These are phyloP conservation scores for Agapornis canus DNA, from an alignment of 2,797 vertebrate genomes.

Conservation along the genomic window DNA sequence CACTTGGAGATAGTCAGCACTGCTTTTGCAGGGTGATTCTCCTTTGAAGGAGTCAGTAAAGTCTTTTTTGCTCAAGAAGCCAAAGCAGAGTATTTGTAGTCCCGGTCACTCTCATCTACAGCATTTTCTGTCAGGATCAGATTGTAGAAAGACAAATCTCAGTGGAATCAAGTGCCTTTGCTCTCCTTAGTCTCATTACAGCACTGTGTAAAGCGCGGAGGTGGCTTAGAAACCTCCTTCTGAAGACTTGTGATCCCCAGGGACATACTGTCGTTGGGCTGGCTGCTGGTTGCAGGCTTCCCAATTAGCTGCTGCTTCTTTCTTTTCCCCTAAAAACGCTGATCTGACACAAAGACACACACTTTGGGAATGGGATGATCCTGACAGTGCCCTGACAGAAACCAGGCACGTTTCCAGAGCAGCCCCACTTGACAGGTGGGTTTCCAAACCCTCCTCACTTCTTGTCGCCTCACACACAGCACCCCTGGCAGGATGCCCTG, in stretches of 20 bases:
- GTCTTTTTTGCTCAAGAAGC: neutral
- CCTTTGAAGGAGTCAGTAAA: neutral
- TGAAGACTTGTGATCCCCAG: neutral
- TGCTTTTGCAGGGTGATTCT: neutral
- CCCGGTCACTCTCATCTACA: neutral
- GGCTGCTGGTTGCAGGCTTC: neutral
- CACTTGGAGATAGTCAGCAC: neutral
- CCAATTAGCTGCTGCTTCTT: neutral
- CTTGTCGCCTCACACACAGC: neutral
- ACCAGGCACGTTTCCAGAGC: slow-evolving; percentile 22
- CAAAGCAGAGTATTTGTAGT: neutral
- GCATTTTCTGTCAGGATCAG: neutral
- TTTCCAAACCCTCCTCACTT: slow-evolving; percentile 26
- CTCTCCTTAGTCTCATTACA: neutral
- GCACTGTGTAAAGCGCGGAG: neutral
- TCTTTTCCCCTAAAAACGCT: neutral
- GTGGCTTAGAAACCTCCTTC: neutral
- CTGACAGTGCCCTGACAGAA: slow-evolving; percentile 44
- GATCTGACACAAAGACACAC: neutral
- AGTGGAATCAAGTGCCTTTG: neutral
- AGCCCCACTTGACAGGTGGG: slow-evolving; percentile 43
- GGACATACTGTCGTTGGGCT: neutral
- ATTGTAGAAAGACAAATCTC: neutral
- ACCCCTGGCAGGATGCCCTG: slow-evolving; percentile 19
- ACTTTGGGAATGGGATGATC: slow-evolving; percentile 20